These are phyloP conservation scores for Parazoanthus swiftii DNA, from an alignment of 92 coral and sea anemone genomes.

Conservation along the genomic window DNA sequence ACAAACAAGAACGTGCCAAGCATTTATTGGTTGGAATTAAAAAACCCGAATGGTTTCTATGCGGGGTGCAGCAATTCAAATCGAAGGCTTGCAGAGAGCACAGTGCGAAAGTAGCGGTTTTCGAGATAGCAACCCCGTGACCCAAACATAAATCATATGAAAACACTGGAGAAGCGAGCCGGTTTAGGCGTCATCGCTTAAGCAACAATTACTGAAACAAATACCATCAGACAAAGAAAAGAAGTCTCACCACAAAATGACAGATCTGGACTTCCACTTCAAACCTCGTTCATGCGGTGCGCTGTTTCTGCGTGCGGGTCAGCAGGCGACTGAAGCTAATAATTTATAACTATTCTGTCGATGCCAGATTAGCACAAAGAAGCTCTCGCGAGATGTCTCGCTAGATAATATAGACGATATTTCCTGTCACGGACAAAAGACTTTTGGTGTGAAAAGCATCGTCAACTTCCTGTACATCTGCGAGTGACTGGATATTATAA, in stretches of 20 bases:
- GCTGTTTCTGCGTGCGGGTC: neutral
- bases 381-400: neutral
- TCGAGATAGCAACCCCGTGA: neutral
- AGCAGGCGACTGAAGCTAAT: conserved; percentile 17
- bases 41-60: neutral
- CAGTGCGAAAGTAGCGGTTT: neutral
- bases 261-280: neutral
- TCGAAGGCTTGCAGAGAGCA: neutral
- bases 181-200: neutral
- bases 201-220: conserved; percentile 7
- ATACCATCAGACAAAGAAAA: conserved; percentile 1
- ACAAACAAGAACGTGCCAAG: neutral
- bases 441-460: neutral
- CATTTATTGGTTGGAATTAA: neutral
- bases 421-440: conserved; percentile 27
- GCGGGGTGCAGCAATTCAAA: conserved; percentile 3
- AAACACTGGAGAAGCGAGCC: neutral
- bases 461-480: conserved; percentile 36
- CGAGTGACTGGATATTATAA: neutral
- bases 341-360: conserved; percentile 16
- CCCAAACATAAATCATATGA: neutral
- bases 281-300: neutral
- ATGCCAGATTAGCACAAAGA: neutral
- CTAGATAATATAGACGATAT: neutral
- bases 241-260: neutral